phyloP scores from a whole-genome alignment of 2,888 invertebrate species.

The Diplolepis rosae region DNA sequence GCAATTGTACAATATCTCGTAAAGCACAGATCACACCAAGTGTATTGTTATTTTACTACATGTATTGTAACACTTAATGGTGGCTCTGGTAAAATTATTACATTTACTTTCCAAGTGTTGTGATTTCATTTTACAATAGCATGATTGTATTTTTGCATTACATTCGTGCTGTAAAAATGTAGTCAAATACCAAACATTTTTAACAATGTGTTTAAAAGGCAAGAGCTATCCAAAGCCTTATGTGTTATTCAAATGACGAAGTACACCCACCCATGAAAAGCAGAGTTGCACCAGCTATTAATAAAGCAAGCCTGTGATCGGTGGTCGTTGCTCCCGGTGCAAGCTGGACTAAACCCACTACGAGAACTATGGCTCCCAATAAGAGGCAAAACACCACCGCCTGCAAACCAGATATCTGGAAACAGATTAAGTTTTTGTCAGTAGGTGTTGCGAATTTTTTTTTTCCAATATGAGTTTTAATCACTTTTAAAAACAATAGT shows the following conservation, averaged over 20 bases:
- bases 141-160: too few relatives aligned
- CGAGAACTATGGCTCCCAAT: constrained; percentile 84
- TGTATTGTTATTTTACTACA: too few relatives aligned
- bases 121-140: too few relatives aligned
- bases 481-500: neutral
- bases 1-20: too few relatives aligned
- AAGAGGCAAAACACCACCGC: constrained; percentile 84
- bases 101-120: too few relatives aligned
- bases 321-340: constrained; percentile 86
- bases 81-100: too few relatives aligned
- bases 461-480: neutral
- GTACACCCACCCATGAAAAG: constrained; percentile 76
- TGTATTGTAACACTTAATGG: too few relatives aligned
- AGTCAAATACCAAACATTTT: too few relatives aligned
- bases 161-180: neutral
- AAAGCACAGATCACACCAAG: too few relatives aligned
- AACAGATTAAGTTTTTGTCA: neutral
- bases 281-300: constrained; percentile 80
- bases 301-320: constrained; percentile 83
- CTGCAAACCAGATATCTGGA: constrained; percentile 83
- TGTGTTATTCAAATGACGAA: constrained; percentile 1
- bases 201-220: too few relatives aligned
- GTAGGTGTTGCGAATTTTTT: neutral
- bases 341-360: constrained; percentile 85
- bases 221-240: too few relatives aligned